These are phyloP conservation scores for Pyrgilauda ruficollis DNA, from an alignment of 2,113 vertebrate genomes.

Conservation along the genomic window DNA sequence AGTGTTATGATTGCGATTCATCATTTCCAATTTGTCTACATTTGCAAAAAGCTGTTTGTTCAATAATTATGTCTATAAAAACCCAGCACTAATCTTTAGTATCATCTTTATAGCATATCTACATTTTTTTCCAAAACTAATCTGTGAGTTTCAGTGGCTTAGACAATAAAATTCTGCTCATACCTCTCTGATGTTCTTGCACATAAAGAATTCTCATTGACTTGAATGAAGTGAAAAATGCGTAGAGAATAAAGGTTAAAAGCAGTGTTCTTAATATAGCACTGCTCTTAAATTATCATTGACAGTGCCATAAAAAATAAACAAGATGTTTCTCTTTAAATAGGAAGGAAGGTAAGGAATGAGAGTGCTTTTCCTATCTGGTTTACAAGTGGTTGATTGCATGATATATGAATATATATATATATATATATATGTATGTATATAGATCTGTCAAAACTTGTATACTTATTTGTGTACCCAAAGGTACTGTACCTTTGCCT, in stretches of 20 bases:
- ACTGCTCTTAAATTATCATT: neutral
- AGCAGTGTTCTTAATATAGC: neutral
- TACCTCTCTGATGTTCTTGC: neutral
- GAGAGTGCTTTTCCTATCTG: neutral
- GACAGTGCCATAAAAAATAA: neutral
- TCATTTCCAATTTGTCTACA: neutral
- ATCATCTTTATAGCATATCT: neutral
- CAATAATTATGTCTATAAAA: neutral
- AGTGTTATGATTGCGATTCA: neutral
- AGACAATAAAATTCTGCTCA: neutral
- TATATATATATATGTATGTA: fast-evolving
- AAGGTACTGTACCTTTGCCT: neutral
- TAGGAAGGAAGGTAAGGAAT: neutral
- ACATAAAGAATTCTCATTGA: neutral
- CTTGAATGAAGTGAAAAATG: neutral
- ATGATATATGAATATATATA: neutral
- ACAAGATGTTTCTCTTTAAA: neutral
- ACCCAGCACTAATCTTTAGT: neutral
- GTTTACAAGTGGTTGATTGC: neutral
- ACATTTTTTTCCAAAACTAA: neutral
- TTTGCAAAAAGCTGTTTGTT: neutral
- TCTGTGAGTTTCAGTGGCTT: neutral
- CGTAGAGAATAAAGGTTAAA: neutral
- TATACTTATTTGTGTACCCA: neutral
- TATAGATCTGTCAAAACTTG: neutral